phyloP scores from a whole-genome alignment of 1,140 invertebrate species.

The Bombus ignitus region DNA sequence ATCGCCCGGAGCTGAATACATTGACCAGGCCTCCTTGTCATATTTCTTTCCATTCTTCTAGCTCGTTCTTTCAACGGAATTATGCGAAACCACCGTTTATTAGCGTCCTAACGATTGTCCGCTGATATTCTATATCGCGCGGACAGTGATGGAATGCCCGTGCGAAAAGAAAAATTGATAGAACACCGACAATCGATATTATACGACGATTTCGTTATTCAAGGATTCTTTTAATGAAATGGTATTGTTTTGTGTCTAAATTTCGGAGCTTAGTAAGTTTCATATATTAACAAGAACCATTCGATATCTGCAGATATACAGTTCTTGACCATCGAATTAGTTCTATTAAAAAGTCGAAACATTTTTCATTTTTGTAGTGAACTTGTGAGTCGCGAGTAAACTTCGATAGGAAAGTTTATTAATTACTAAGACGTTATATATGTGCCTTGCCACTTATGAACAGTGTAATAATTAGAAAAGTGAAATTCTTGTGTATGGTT shows the following conservation, averaged over 20 bases:
- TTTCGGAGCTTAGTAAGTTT: background rate
- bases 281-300: background rate
- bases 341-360: no score
- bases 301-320: background rate
- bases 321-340: background rate
- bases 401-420: background rate
- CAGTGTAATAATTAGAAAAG: background rate
- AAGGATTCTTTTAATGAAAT: background rate
- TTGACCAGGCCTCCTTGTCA: slow-evolving; percentile 55
- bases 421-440: background rate
- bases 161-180: background rate
- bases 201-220: background rate
- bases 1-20: slow-evolving; percentile 58
- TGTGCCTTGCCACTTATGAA: background rate
- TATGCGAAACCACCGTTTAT: slow-evolving; percentile 62
- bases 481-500: background rate
- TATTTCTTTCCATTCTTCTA: slow-evolving; percentile 43
- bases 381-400: background rate
- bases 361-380: background rate
- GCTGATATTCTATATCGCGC: slow-evolving; percentile 32
- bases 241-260: no score
- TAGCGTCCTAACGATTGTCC: slow-evolving; percentile 60
- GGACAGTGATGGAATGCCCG: slow-evolving; percentile 56
- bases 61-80: slow-evolving; percentile 46
- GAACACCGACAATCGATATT: background rate